Evolutionary conservation across 2,113 vertebrate genomes (phyloP), one percentile per base, ranked within the genome.

Genomic region (Entosphenus tridentatus): DNA sequence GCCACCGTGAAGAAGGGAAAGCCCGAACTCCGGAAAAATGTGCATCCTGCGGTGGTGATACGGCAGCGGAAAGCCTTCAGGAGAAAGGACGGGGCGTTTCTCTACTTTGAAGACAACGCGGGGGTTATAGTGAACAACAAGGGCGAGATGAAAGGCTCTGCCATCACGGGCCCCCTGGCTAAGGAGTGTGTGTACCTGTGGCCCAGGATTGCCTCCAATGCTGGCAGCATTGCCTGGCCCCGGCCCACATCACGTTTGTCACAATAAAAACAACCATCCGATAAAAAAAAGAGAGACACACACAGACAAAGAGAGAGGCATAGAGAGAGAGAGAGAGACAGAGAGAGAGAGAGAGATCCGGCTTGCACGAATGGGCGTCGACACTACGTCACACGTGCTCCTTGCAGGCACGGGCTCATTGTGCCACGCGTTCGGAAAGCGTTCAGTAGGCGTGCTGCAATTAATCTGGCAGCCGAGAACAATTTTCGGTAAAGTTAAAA

Each of bases 141-240:
- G 82, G 93, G 91, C 2, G 93, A 98, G 68, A 98, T 98, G 93
- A 98, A 98, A 98, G 93, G 93, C 73, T 98, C 93, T 11, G 93
- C 90, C 54, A 98, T 98, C 80, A 98, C 93, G 1, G 93, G 93
- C 69, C 93, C 93, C 0, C 92, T 98, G 69, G 93, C 93, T 10
- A 96, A 96, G 79, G 93, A 98, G 69, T 96, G 93, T 1, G 93
- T 90, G 1, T 92, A 98, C 73, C 81, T 98, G 69, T 96, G 93
- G 93, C 93, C 93, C 77, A 88, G 93, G 82, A 98, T 98, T 16
- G 93, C 92, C 9, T 96, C 93, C 70, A 98, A 98, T 2, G 93
- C 93, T 1, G 92, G 93, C 57, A 96, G 93, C 83, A 98, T 98
- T 12, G 93, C 93, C 1, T 97, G 75, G 87, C 3, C 56, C 11